A percentile compares a stretch with the other conserved stretches of the same genome.
These are phyloP conservation scores for Germaria angustata DNA, from an alignment of 2,888 invertebrate species.

Conservation along the genomic window DNA sequence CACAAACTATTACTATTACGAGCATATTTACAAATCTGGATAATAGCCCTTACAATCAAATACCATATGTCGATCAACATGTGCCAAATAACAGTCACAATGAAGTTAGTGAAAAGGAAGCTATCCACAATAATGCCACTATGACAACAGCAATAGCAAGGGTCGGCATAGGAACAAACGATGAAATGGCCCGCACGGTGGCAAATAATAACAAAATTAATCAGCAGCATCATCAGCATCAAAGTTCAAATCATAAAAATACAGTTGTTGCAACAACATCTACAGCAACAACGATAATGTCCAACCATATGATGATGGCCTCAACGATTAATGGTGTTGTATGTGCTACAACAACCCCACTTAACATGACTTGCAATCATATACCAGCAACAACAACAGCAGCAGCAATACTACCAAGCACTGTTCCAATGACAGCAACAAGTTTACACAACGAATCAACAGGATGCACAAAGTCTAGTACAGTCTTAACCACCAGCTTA, in stretches of 20 bases:
- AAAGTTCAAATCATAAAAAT: constrained; percentile 55
- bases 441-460: constrained; percentile 57
- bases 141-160: constrained; percentile 58
- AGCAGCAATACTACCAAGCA: constrained; percentile 48
- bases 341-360: constrained; percentile 67
- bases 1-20: constrained; percentile 79
- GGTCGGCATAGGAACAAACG: constrained; percentile 54
- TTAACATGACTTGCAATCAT: constrained; percentile 58
- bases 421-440: constrained; percentile 56
- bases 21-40: constrained; percentile 78
- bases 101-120: constrained; percentile 59
- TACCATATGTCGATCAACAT: constrained; percentile 80
- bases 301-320: constrained; percentile 40
- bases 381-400: constrained; percentile 54
- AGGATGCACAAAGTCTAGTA: constrained; percentile 48
- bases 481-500: constrained; percentile 74
- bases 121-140: constrained; percentile 65
- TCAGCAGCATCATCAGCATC: constrained; percentile 76
- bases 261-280: background rate
- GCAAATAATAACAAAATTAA: constrained; percentile 79
- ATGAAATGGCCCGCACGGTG: constrained; percentile 70
- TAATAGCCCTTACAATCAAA: constrained; percentile 74
- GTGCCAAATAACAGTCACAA: constrained; percentile 77
- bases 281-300: background rate
- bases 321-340: constrained; percentile 36